Base-by-base conservation (phyloP, 2,113 vertebrate species). In the Ibidorhyncha struthersii region DNA sequence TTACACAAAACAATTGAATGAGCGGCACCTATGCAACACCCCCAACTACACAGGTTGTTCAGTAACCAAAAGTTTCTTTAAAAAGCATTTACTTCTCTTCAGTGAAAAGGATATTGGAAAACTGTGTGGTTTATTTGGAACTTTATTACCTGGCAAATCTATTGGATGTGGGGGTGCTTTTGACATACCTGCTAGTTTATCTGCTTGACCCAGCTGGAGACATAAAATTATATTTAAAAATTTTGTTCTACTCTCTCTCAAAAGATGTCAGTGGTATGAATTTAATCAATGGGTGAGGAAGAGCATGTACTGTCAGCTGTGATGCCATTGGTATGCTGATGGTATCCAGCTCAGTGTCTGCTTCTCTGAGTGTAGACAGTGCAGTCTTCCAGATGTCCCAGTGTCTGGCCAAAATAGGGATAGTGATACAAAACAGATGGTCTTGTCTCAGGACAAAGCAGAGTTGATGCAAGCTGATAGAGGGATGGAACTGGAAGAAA, bases 361-460 rank as follows among this genome's bases (percentile, higher is more conserved):
- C 79, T 86, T 71, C 78, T 80, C 4, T 0, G 41, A 55, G 92
- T 41, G 50, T 85, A 93, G 96, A 93, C 93, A 87, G 73, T 76
- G 30, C 59, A 77, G 78, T 92, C 95, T 95, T 93, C 96, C 93
- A 96, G 95, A 96, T 96, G 92, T 96, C 93, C 85, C 63, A 58
- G 13, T 88, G 89, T 97, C 92, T 96, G 85, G 95, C 96, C 90
- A 92, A 73, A 95, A 85, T 45, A 77, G 56, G 47, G 53, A 66
- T 38, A 58, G 82, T 91, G 84, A 96, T 96, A 45, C 34, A 83
- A 96, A 97, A 61, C 93, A 95, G 95, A 96, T 80, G 85, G 27
- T 61, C 45, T 85, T 36, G 40, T 94, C 70, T 86, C 62, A 66
- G 88, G 78, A 79, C 78, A 80, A 88, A 86, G 90, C 56, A 56